phyloP scores from a whole-genome alignment of 2,888 invertebrate species.

The Eumerus sabulonum region DNA sequence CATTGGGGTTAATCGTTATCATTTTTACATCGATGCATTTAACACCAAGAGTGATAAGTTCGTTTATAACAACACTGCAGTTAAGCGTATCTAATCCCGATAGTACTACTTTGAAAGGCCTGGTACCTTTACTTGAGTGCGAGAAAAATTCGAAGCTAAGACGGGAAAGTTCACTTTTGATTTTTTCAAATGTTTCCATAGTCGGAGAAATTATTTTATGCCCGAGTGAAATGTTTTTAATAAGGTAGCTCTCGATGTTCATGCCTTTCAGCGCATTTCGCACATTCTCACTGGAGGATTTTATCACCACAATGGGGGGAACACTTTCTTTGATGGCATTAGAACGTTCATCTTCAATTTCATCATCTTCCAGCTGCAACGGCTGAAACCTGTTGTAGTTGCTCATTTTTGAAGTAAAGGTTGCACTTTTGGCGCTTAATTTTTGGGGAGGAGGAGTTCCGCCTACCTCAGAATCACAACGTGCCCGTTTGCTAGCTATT shows the following conservation, averaged over 20 bases:
- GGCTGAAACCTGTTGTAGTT: no score
- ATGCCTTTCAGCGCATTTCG: background rate
- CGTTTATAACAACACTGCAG: background rate
- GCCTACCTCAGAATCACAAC: no score
- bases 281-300: background rate
- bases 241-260: background rate
- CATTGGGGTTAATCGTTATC: slow-evolving; percentile 11
- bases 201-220: background rate
- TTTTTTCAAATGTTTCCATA: background rate
- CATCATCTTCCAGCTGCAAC: no score
- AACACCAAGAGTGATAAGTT: slow-evolving; percentile 16
- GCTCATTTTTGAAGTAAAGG: no score
- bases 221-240: background rate
- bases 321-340: no score
- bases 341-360: no score
- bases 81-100: slow-evolving; percentile 12
- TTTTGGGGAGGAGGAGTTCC: no score
- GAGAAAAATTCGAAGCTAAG: slow-evolving; percentile 11
- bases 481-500: no score
- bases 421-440: no score
- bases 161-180: slow-evolving; percentile 5
- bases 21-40: slow-evolving; percentile 22
- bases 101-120: slow-evolving; percentile 22
- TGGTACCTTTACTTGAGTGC: no score
- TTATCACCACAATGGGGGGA: background rate